Percentiles rank a stretch among this genome's conserved stretches.
phyloP scores from a whole-genome alignment of 2,888 invertebrate genomes.

The Drosophila quinaria region DNA sequence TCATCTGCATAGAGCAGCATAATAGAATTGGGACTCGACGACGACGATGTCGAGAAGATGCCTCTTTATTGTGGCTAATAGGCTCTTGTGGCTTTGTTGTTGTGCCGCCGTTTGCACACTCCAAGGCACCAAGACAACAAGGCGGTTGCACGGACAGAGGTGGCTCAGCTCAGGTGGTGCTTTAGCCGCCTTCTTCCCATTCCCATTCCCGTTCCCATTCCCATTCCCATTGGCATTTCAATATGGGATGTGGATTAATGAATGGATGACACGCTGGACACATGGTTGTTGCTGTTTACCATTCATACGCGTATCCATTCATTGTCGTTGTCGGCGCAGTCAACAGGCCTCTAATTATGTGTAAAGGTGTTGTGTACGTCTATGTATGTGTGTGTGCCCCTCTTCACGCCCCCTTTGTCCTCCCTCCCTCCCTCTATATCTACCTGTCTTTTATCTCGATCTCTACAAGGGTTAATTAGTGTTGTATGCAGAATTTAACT shows the following conservation, averaged over 20 bases:
- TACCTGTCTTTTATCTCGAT: slow-evolving; percentile 1
- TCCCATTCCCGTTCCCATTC: no score
- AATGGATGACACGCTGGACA: slow-evolving; percentile 62
- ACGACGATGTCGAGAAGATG: slow-evolving; percentile 33
- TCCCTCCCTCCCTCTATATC: slow-evolving; percentile 8
- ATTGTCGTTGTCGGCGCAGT: slow-evolving; percentile 72
- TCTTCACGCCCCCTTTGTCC: neutral
- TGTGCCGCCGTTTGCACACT: slow-evolving; percentile 69
- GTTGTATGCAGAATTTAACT: slow-evolving; percentile 48
- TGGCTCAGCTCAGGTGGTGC: slow-evolving; percentile 43
- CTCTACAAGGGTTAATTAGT: slow-evolving; percentile 62
- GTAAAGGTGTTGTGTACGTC: slow-evolving; percentile 69
- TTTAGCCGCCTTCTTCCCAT: slow-evolving; percentile 33
- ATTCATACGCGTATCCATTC: slow-evolving; percentile 63
- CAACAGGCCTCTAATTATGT: slow-evolving; percentile 78
- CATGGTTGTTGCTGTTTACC: slow-evolving; percentile 46
- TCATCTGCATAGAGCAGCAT: slow-evolving; percentile 76
- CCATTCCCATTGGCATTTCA: slow-evolving; percentile 38
- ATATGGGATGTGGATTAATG: slow-evolving; percentile 69
- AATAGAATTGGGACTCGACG: slow-evolving; percentile 67
- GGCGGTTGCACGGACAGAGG: slow-evolving; percentile 45
- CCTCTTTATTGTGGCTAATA: slow-evolving; percentile 80
- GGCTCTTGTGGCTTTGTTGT: slow-evolving; percentile 76
- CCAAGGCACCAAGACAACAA: slow-evolving; percentile 20
- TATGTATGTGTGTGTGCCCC: slow-evolving; percentile 32